Evolutionary conservation across 1,140 invertebrate genomes (phyloP), one percentile per base, ranked within the genome.

Genomic region (Aphidius gifuensis): DNA sequence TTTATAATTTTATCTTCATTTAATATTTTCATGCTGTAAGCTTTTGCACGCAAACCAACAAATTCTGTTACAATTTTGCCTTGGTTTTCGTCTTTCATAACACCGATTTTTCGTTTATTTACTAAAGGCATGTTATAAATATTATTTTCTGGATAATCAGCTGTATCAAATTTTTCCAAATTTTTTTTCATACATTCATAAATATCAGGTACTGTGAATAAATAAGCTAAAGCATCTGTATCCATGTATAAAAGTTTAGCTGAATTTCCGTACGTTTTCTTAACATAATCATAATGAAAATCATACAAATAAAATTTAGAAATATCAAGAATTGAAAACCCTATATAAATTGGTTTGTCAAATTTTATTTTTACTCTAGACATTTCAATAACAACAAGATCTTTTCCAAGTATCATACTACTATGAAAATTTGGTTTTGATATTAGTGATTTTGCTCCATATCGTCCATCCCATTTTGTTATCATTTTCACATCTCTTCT

Each of bases 231-330:
- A 45, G 44, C 49, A 54, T 76, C 72, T 4, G 72, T 75, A 61
- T 75, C 72, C 7, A 65, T 70, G 62, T 76, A 74, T 8, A 69
- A 62, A 53, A 75, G 61, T 55, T 66, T 68, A 8, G 56, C 66
- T 23, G 61, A 55, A 43, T 69, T 42, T 9, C 48, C 60, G 56
- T 59, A 72, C 47, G 47, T 53, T 49, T 53, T 48, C 47, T 57
- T 66, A 9, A 62, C 40, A 58, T 55, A 56, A 54, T 57, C 55
- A 58, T 49, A 68, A 40, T 64, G 62, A 40, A 65, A 65, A 45
- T 67, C 56, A 56, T 67, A 65, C 61, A 69, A 69, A 5, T 46
- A 16, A 5, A 6, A 42, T 62, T 71, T 70, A 5, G 44, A 32
- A 5, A 67, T 7, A 40, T 69, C 69, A 5, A 71, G 56, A 39